A percentile compares a stretch with the other conserved stretches of the same genome.
phyloP scores from a whole-genome alignment of 2,797 vertebrate species.

The Huso huso region DNA sequence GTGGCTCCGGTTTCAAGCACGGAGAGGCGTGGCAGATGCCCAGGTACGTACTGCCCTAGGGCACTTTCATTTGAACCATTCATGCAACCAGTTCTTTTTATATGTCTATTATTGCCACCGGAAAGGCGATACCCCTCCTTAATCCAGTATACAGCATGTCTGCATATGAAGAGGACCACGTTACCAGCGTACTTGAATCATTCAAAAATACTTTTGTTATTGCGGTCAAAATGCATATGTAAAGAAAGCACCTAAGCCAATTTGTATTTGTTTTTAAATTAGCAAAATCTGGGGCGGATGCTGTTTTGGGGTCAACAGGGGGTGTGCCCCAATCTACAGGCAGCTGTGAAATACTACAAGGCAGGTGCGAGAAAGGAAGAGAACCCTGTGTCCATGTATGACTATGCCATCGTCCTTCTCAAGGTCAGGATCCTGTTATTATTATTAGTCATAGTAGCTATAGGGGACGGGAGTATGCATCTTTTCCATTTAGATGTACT shows the following conservation, averaged over 20 bases:
- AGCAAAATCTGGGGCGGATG: slow-evolving; percentile 64
- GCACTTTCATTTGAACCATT: no score
- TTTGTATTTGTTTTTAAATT: slow-evolving; percentile 20
- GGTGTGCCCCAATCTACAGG: slow-evolving; percentile 51
- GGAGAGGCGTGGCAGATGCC: slow-evolving; percentile 56
- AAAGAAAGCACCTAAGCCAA: not conserved
- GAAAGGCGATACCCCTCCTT: no score
- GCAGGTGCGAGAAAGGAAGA: slow-evolving; percentile 53
- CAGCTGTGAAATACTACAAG: slow-evolving; percentile 61
- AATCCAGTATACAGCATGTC: no score
- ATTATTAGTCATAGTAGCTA: not conserved
- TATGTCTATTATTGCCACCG: no score
- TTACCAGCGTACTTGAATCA: no score
- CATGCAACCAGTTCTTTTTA: no score
- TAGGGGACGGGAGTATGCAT: not conserved
- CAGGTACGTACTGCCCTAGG: slow-evolving; percentile 43
- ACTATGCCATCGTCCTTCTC: slow-evolving; percentile 65
- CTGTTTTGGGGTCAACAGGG: slow-evolving; percentile 76
- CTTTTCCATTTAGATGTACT: not conserved
- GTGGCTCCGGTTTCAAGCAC: slow-evolving; percentile 66
- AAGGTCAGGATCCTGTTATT: slow-evolving; percentile 39
- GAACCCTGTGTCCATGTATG: slow-evolving; percentile 65
- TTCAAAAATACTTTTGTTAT: no score
- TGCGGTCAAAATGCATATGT: no score
- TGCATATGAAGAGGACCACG: no score